phyloP scores from a whole-genome alignment of 2,888 invertebrate species.

The Sesamia inferens region DNA sequence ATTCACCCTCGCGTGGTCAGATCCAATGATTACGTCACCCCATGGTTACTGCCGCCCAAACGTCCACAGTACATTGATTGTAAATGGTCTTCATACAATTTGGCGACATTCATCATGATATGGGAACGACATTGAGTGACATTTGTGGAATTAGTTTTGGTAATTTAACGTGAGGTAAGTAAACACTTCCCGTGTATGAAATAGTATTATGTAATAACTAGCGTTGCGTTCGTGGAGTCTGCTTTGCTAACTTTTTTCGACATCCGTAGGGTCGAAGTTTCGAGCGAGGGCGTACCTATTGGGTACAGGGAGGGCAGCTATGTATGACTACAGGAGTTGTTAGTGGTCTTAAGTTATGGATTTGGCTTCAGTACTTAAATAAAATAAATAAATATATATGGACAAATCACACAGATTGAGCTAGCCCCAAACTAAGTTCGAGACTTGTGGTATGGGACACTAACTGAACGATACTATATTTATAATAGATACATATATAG shows the following conservation, averaged over 20 bases:
- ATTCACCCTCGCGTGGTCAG: constrained; percentile 41
- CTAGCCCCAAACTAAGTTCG: no score
- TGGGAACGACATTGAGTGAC: constrained; percentile 30
- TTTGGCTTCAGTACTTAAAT: no score
- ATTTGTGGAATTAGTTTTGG: constrained; percentile 21
- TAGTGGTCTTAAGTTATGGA: no score
- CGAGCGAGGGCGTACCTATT: no score
- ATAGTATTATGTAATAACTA: not conserved
- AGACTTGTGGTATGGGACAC: no score
- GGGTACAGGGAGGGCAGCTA: no score
- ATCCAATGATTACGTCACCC: constrained; percentile 30
- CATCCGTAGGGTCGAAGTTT: not conserved
- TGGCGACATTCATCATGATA: constrained; percentile 9
- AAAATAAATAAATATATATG: no score
- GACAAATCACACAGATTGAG: no score
- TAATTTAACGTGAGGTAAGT: not conserved
- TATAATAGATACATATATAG: no score
- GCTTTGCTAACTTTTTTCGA: not conserved
- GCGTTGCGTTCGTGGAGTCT: not conserved
- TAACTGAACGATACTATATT: no score
- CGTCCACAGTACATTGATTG: constrained; percentile 35
- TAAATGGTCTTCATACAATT: constrained; percentile 28
- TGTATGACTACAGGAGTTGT: no score
- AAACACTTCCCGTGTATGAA: not conserved
- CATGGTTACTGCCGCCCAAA: not conserved